Percentiles rank a stretch among this genome's conserved stretches.
phyloP scores from a whole-genome alignment of 2,113 vertebrate species.

The Microcebus lehilahytsara region DNA sequence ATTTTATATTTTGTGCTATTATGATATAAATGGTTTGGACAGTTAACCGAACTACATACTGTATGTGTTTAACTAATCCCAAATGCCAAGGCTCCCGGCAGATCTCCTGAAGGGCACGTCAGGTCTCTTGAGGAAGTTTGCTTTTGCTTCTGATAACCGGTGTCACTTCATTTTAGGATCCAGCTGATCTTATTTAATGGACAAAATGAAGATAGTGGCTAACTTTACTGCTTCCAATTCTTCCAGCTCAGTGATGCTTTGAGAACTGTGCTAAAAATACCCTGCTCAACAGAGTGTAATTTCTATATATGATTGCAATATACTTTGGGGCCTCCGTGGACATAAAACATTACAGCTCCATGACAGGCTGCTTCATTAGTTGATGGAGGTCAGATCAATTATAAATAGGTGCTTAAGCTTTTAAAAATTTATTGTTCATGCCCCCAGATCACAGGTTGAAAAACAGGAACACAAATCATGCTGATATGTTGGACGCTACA shows the following conservation, averaged over 20 bases:
- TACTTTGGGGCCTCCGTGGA: slow-evolving; percentile 29
- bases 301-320: slow-evolving; percentile 46
- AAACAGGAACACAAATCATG: slow-evolving; percentile 25
- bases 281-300: not conserved
- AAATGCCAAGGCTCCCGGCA: not conserved
- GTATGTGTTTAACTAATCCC: not conserved
- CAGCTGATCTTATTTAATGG: slow-evolving; percentile 43
- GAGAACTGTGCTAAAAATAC: slow-evolving; percentile 66
- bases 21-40: not conserved
- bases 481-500: not conserved
- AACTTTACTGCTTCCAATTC: slow-evolving; percentile 51
- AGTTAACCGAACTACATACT: not conserved
- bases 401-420: slow-evolving; percentile 43
- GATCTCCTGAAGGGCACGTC: not conserved
- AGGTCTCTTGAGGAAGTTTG: slow-evolving; percentile 5
- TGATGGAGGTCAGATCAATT: slow-evolving; percentile 52
- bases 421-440: slow-evolving; percentile 40
- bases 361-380: slow-evolving; percentile 28
- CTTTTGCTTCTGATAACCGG: slow-evolving; percentile 30
- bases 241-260: slow-evolving; percentile 61
- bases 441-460: slow-evolving; percentile 27
- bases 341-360: slow-evolving; percentile 56
- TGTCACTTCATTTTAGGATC: slow-evolving; percentile 17
- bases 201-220: slow-evolving; percentile 53
- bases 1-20: not conserved